Percentiles rank a stretch among this genome's conserved stretches.
Evolutionary conservation across 2,797 vertebrate species (phyloP).

Genomic region (Margarornis squamiger): DNA sequence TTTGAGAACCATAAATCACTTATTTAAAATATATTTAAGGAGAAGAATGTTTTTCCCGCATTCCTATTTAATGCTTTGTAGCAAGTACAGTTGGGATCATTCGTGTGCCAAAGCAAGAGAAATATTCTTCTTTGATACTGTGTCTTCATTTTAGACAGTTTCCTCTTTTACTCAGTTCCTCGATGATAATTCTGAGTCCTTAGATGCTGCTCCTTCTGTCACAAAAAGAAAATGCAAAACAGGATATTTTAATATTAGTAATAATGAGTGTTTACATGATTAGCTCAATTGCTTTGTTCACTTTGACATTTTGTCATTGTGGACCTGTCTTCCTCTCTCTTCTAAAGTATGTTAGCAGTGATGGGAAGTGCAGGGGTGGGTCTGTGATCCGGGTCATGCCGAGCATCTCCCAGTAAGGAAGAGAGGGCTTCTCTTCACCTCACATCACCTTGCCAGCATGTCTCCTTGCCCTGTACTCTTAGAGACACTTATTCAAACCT

Average conservation of each 20-base stretch:
- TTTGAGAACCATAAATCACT: constrained; percentile 44
- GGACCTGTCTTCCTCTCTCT: constrained; percentile 65
- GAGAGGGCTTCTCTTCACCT: not conserved
- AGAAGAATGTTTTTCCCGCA: constrained; percentile 35
- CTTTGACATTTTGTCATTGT: constrained; percentile 59
- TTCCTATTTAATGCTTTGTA: constrained; percentile 48
- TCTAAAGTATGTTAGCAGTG: constrained; percentile 47
- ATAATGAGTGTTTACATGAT: constrained; percentile 59
- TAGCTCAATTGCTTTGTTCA: constrained; percentile 67
- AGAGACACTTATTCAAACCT: not conserved
- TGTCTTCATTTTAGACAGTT: constrained; percentile 37
- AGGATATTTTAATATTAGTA: constrained; percentile 46
- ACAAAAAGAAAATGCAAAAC: constrained; percentile 53
- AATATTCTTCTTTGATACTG: constrained; percentile 20
- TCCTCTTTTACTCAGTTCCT: not conserved
- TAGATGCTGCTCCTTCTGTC: constrained; percentile 29
- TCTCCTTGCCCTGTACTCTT: not conserved
- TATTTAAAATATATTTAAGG: constrained; percentile 39
- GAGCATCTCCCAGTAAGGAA: not conserved
- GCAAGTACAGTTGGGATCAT: constrained; percentile 1
- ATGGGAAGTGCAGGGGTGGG: constrained; percentile 66
- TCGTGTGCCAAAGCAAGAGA: constrained; percentile 42
- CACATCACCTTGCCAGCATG: accelerated
- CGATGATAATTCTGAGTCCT: constrained; percentile 8
- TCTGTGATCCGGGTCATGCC: constrained; percentile 7